phyloP scores from a whole-genome alignment of 2,113 vertebrate genomes.

The Zootoca vivipara region DNA sequence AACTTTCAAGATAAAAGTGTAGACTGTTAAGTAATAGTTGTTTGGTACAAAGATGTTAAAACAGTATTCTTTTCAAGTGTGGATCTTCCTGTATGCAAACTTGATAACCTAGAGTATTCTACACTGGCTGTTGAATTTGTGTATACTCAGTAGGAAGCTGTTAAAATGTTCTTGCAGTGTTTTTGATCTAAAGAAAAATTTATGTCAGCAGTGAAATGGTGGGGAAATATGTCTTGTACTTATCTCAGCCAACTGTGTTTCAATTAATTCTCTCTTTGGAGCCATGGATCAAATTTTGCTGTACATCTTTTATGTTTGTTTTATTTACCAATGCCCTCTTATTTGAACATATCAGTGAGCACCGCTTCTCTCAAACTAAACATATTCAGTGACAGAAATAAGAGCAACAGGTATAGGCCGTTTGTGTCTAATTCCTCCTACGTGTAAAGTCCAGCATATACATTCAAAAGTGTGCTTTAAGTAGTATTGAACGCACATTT shows the following conservation, averaged over 20 bases:
- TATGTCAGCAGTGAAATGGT: neutral
- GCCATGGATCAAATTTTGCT: neutral
- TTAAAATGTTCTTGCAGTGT: neutral
- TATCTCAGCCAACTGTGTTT: neutral
- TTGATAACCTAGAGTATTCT: constrained; percentile 10
- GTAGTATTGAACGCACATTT: too few relatives aligned
- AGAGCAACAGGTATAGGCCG: neutral
- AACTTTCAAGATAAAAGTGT: constrained; percentile 23
- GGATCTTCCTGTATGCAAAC: neutral
- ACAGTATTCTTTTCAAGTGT: constrained; percentile 24
- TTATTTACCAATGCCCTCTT: neutral
- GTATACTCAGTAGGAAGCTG: fast-evolving
- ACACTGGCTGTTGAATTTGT: constrained; percentile 8
- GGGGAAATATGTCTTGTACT: neutral
- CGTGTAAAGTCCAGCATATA: neutral
- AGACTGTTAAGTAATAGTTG: constrained; percentile 22
- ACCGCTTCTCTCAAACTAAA: neutral
- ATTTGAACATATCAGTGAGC: neutral
- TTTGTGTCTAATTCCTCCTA: neutral
- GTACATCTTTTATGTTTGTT: neutral
- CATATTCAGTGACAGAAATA: neutral
- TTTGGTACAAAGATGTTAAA: constrained; percentile 2
- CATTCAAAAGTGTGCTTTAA: too few relatives aligned
- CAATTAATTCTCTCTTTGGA: neutral
- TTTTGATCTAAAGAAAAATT: constrained; percentile 38